phyloP scores from a whole-genome alignment of 92 coral and sea anemone species.

The Plumapathes pennacea region DNA sequence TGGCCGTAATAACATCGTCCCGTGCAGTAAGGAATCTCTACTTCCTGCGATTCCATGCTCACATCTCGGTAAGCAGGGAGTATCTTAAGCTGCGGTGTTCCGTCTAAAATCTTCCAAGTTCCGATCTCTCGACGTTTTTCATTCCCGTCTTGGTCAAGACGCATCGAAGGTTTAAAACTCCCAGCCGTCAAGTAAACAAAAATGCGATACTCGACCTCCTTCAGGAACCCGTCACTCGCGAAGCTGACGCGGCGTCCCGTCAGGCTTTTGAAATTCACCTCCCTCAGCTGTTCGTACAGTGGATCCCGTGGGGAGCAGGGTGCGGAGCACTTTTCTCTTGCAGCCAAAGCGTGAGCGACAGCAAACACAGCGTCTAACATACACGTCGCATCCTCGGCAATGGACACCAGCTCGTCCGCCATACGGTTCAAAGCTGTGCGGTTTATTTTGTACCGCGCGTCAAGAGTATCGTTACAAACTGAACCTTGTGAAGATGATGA shows the following conservation, averaged over 20 bases:
- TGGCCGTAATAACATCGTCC: slow-evolving; percentile 69
- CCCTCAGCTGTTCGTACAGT: slow-evolving; percentile 41
- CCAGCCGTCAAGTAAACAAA: slow-evolving; percentile 62
- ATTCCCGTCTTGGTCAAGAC: slow-evolving; percentile 30
- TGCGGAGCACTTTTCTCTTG: slow-evolving; percentile 43
- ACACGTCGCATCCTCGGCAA: slow-evolving; percentile 76
- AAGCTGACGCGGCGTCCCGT: slow-evolving; percentile 68
- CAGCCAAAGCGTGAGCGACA: slow-evolving; percentile 59
- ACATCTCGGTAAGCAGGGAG: slow-evolving; percentile 37
- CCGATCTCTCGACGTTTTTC: slow-evolving; percentile 59
- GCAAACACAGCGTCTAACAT: slow-evolving; percentile 80
- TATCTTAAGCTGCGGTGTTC: slow-evolving; percentile 25
- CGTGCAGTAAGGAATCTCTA: slow-evolving; percentile 65
- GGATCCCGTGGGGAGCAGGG: slow-evolving; percentile 31
- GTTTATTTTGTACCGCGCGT: slow-evolving; percentile 54
- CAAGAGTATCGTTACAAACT: no score
- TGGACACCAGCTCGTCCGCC: slow-evolving; percentile 38
- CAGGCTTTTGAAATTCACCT: slow-evolving; percentile 64
- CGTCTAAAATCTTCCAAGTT: slow-evolving; percentile 52
- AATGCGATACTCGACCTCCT: slow-evolving; percentile 52
- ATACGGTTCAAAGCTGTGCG: slow-evolving; percentile 27
- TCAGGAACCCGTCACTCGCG: slow-evolving; percentile 47
- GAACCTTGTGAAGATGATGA: slow-evolving; percentile 12
- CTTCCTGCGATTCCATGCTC: slow-evolving; percentile 63
- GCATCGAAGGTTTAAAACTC: slow-evolving; percentile 29